Conservation (phyloP, 1,140 invertebrate genomes). For the Parapsyche elsis region DNA sequence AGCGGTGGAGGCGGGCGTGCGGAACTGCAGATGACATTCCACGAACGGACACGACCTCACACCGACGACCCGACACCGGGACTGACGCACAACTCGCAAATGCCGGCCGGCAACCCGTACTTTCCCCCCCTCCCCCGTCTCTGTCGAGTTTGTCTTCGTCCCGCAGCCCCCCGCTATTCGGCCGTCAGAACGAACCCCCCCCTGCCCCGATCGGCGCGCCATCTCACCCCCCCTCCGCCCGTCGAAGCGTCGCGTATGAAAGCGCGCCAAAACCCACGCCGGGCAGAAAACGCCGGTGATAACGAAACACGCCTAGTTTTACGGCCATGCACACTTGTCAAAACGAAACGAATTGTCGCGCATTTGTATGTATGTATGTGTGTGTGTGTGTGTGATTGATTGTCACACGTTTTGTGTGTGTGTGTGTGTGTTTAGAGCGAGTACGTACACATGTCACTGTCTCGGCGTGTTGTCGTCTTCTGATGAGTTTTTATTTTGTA, state of each 20-base stretch:
- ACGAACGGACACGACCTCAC: not conserved
- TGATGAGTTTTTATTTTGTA: no score
- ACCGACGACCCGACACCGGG: constrained; percentile 11
- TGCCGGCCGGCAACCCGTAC: not conserved
- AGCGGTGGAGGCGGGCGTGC: not conserved
- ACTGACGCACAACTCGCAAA: not conserved
- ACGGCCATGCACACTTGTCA: no score
- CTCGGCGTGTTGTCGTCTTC: no score
- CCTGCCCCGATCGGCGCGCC: not conserved
- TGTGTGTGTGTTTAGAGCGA: no score
- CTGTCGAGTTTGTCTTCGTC: no score
- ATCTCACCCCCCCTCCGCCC: not conserved
- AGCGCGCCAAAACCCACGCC: constrained; percentile 26
- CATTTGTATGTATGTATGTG: no score
- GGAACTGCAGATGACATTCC: not conserved
- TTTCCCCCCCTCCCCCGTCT: not conserved
- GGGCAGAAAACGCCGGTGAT: not conserved
- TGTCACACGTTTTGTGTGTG: no score
- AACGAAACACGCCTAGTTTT: no score
- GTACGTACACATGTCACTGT: no score
- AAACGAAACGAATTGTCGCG: no score
- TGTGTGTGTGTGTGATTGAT: no score
- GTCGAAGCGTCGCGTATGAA: not conserved
- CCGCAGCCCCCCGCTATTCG: not conserved
- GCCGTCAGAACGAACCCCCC: not conserved